Evolutionary conservation across 2,113 vertebrate species (phyloP).

Genomic region (Pipa parva): DNA sequence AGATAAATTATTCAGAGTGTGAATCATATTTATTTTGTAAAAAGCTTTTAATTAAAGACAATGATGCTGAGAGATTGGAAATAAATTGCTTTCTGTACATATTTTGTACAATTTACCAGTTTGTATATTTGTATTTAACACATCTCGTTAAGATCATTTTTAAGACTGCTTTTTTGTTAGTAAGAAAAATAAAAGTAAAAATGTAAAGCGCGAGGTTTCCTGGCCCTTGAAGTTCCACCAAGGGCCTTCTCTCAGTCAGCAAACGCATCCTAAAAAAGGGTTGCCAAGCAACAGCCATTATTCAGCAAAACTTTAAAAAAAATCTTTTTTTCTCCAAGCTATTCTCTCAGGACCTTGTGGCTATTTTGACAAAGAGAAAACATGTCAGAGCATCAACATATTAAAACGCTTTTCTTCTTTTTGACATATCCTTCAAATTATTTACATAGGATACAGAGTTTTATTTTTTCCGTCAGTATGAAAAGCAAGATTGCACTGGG

Average conservation of each 20-base stretch:
- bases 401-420: not conserved
- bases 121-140: too few relatives aligned
- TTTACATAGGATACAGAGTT: too few relatives aligned
- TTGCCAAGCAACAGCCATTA: slow-evolving; percentile 34
- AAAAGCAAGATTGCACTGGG: too few relatives aligned
- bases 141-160: too few relatives aligned
- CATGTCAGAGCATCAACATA: slow-evolving; percentile 9
- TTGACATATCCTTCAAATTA: not conserved
- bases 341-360: slow-evolving; percentile 14
- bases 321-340: slow-evolving; percentile 8
- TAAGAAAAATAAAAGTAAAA: not conserved
- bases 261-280: slow-evolving; percentile 5
- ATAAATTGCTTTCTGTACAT: too few relatives aligned
- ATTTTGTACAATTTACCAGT: too few relatives aligned
- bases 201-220: slow-evolving; percentile 5
- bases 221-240: slow-evolving; percentile 3
- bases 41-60: too few relatives aligned
- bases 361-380: slow-evolving; percentile 11
- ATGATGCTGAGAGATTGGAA: too few relatives aligned
- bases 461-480: too few relatives aligned
- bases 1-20: too few relatives aligned
- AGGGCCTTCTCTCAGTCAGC: slow-evolving; percentile 6
- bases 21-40: too few relatives aligned
- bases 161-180: too few relatives aligned
- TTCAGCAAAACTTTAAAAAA: slow-evolving; percentile 10